Evolutionary conservation across 2,797 vertebrate species (phyloP).

Genomic region (Pseudopleuronectes americanus): DNA sequence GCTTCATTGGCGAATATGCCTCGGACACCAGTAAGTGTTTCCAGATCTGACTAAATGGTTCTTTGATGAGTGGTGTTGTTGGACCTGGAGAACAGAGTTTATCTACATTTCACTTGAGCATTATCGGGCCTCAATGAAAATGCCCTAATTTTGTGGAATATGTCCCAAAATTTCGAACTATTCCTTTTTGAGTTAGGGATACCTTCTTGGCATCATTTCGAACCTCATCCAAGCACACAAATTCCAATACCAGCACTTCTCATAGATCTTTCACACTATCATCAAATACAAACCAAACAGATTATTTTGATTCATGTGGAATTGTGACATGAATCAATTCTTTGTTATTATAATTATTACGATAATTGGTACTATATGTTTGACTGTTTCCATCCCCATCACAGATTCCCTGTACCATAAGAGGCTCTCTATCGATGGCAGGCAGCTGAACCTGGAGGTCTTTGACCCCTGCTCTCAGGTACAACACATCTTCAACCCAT

Average conservation of each 20-base stretch:
- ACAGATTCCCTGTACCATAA: slow-evolving; percentile 81
- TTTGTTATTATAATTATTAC: background rate
- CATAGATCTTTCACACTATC: too few relatives aligned
- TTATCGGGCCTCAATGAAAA: background rate
- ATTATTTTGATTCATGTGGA: background rate
- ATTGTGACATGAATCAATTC: background rate
- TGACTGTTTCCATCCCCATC: background rate
- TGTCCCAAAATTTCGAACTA: too few relatives aligned
- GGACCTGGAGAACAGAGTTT: background rate
- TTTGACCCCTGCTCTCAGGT: slow-evolving; percentile 83
- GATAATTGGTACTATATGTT: background rate
- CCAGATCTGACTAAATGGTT: slow-evolving; percentile 21
- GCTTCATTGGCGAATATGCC: slow-evolving; percentile 82
- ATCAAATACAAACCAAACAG: background rate
- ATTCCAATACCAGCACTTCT: too few relatives aligned
- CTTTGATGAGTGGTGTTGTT: background rate
- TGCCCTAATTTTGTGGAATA: background rate
- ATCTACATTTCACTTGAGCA: background rate
- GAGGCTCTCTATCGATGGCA: slow-evolving; percentile 78
- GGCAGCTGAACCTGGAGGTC: slow-evolving; percentile 81
- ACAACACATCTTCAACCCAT: slow-evolving; percentile 8
- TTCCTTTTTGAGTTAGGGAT: too few relatives aligned
- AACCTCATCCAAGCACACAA: too few relatives aligned
- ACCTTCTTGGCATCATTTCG: background rate
- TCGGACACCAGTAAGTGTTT: slow-evolving; percentile 79